Percentiles rank a stretch among this genome's conserved stretches.
phyloP scores from a whole-genome alignment of 2,113 vertebrate genomes.

The Epinephelus cyanopodus region DNA sequence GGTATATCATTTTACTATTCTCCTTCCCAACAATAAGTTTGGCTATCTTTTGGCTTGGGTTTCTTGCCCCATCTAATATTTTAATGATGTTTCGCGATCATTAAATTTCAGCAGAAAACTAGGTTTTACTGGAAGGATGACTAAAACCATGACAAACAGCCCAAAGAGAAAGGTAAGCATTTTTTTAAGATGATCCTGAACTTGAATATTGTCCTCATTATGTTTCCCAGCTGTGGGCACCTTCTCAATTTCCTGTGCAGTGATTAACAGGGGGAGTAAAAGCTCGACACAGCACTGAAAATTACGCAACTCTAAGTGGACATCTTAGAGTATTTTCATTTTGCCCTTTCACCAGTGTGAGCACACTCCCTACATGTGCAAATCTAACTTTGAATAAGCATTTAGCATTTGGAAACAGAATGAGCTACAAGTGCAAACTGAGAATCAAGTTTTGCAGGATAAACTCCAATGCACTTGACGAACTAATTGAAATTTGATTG shows the following conservation, averaged over 20 bases:
- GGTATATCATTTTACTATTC: too few species aligned
- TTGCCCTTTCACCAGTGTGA: not conserved
- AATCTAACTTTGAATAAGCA: not conserved
- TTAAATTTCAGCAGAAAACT: not conserved
- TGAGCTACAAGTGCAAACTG: not conserved
- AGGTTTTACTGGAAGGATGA: not conserved
- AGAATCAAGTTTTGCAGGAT: not conserved
- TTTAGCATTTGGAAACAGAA: slow-evolving; percentile 4
- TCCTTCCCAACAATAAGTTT: too few species aligned
- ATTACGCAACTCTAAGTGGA: too few species aligned
- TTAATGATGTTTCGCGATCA: not conserved
- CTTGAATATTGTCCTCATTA: not conserved
- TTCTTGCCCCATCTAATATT: not conserved
- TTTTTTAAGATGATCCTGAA: not conserved
- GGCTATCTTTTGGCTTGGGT: too few species aligned
- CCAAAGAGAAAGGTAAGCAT: not conserved
- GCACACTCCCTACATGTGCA: not conserved
- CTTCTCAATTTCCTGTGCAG: not conserved
- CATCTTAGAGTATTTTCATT: not conserved
- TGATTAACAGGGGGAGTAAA: not conserved
- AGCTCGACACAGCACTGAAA: not conserved
- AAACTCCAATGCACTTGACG: not conserved
- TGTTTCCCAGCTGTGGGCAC: not conserved
- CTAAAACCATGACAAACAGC: not conserved
- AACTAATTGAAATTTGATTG: not conserved